These are phyloP conservation scores for Drosophila novamexicana DNA, from an alignment of 1,140 invertebrate species.

Conservation along the genomic window DNA sequence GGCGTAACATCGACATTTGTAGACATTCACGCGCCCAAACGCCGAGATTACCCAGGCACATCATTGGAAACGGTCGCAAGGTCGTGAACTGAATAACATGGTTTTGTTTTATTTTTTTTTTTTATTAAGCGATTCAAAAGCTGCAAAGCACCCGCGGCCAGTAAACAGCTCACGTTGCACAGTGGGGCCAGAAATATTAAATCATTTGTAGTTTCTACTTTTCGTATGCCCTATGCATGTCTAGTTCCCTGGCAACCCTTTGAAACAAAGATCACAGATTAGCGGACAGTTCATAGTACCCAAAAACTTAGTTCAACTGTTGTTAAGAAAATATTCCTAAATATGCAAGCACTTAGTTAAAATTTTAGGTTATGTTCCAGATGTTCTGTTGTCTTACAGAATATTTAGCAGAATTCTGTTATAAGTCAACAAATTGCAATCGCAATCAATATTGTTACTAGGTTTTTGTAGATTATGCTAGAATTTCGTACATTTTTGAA, in stretches of 20 bases:
- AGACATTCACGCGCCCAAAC: constrained; percentile 20
- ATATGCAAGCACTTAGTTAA: background rate
- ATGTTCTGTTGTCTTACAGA: no score
- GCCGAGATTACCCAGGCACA: constrained; percentile 33
- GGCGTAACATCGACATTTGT: constrained; percentile 19
- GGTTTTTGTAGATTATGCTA: no score
- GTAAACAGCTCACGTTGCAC: constrained; percentile 32
- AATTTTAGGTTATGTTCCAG: background rate
- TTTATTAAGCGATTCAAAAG: constrained; percentile 48
- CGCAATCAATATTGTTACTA: no score
- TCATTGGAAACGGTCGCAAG: constrained; percentile 29
- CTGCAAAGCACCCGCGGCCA: constrained; percentile 46
- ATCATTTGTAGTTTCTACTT: background rate
- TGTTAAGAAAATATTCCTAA: background rate
- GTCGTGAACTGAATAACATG: constrained; percentile 50
- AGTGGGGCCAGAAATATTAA: constrained; percentile 1
- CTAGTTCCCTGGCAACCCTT: no score
- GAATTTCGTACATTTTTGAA: background rate
- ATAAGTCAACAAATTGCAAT: no score
- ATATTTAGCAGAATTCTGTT: no score
- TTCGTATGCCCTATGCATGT: no score
- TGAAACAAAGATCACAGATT: no score
- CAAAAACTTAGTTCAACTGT: no score
- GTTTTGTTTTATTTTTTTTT: constrained; percentile 16
- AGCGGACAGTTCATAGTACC: no score